Evolutionary conservation across 2,888 invertebrate species (phyloP), one percentile per base, ranked within the genome.

Genomic region (Cheiracanthium punctorium): DNA sequence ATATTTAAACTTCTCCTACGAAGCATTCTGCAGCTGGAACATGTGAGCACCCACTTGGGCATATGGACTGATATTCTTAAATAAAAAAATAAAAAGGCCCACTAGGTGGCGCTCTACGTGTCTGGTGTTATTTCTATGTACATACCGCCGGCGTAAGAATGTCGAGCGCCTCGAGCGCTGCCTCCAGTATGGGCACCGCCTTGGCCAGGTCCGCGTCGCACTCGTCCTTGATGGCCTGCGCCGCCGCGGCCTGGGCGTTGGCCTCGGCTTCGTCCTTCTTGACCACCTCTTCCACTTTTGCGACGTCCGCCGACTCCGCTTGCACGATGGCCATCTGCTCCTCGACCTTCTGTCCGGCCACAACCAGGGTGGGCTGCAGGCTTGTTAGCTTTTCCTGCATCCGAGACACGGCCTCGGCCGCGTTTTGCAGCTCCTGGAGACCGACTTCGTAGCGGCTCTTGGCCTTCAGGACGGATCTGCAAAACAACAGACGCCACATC

Each of bases 151-250:
- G 97, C 90, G 98, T 98, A 0, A 99, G 93, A 0, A 98, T 98
- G 91, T 99, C 95, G n/a, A 99, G 93, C 0, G 98, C 98, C 52
- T 95, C 93, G 0, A 98, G 92, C 0, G 99, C 98, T 0, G 97
- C 95, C 91, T 98, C 96, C 20, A 99, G 92, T 0, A 98, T 98
- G 0, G 98, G 98, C 80, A 97, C 97, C 0, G 98, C 98, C 91
- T 98, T 98, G 0, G 97, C 97, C 80, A 99, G 92, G 92, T 99
- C 98, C 32, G 96, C 96, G 92, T 98, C 98, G 92, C 98, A 99
- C 91, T 99, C 98, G 91, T 98, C 97, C 91, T 98, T 98, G 90
- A 98, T 98, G 7, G 97, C 97, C 91, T 98, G 97, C 0, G 98
- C 96, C 0, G 96, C 96, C 0, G 97, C 97, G 0, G 98, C 98